Evolutionary conservation across 2,888 invertebrate species (phyloP), one percentile per base, ranked within the genome.

Genomic region (Drosophila villosipedis): DNA sequence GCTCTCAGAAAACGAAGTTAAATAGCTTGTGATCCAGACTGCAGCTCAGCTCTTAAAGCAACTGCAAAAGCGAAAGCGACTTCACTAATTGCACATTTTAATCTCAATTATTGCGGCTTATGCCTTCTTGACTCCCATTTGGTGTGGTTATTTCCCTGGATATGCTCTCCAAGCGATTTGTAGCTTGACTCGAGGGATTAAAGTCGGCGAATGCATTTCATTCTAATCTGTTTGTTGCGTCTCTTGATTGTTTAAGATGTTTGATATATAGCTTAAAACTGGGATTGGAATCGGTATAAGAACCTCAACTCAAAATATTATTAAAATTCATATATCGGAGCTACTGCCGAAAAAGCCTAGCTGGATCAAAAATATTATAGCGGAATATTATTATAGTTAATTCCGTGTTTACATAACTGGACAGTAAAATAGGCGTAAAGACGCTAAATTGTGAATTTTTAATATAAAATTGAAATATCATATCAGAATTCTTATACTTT

Each of bases 31-130:
- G 84, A 84, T 84, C 84, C 69, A 55, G 65, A 61, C 68, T 67
- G 72, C 71, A 68, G 59, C 63, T 33, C 39, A 52, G 66, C 47
- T 16, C 4, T 47, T 9, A 69, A 64, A 58, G 31, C 68, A 57
- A 78, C 67, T 72, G 69, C 68, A 68, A 68, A 7, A 7, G 66
- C 68, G 69, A 71, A 68, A 57, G 47, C 60, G 67, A 68, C 73
- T 66, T 73, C 69, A 76, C 89, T 85, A 85, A 90, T 85, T 85
- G 83, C 90, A 68, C 76, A 88, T 84, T 88, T 90, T 90, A 78
- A 82, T 78, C 88, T 68, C 88, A 87, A 84, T 90, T 85, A 90
- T 78, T 90, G 74, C 85, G 78, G 88, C 80, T 85, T 90, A 84
- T 53, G 64, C 22, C 60, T 53, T 47, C 47, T 43, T 52, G 57